Evolutionary conservation across 2,113 vertebrate genomes (phyloP), one percentile per base, ranked within the genome.

Genomic region (Capreolus pygargus): DNA sequence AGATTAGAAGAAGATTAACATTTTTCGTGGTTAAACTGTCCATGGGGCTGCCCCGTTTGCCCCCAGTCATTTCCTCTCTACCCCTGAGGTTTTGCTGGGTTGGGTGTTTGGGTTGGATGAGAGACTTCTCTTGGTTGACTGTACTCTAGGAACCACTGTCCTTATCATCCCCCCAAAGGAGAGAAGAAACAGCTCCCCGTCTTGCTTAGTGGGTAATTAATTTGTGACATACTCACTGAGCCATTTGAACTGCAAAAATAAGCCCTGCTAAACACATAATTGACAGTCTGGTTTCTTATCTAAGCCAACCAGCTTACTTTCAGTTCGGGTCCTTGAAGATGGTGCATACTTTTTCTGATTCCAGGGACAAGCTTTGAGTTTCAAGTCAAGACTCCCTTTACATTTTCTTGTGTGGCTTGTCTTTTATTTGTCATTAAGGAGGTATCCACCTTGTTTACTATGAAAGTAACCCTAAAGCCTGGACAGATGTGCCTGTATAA

Each of bases 211-310:
- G 78, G 60, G 55, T 93, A 70, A 89, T 94, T 98, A 95, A 95
- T 96, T 93, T 91, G 86, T 93, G 86, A 92, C 92, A 54, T 61
- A 57, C 14, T 97, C 92, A 58, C 79, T 52, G 79, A 92, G 97
- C 95, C 83, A 70, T 86, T 93, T 78, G 70, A 67, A 61, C 86
- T 83, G 57, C 43, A 87, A 47, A 97, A 97, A 92, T 93, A 92
- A 92, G 82, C 64, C 52, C 70, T 15, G 52, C 54, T 57, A 19
- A 83, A 91, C 52, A 52, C 52, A 28, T 76, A 47, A 92, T 33
- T 94, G 95, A 90, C 92, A 84, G 95, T 81, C 64, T 87, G 97
- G 93, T 89, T 90, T 96, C 97, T 97, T 98, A 97, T 98, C 97
- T 94, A 16, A 89, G 87, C 84, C 79, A 50, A 13, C 70, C 98